Evolutionary conservation across 1,140 invertebrate species (phyloP).

Genomic region (Theocolax elegans): DNA sequence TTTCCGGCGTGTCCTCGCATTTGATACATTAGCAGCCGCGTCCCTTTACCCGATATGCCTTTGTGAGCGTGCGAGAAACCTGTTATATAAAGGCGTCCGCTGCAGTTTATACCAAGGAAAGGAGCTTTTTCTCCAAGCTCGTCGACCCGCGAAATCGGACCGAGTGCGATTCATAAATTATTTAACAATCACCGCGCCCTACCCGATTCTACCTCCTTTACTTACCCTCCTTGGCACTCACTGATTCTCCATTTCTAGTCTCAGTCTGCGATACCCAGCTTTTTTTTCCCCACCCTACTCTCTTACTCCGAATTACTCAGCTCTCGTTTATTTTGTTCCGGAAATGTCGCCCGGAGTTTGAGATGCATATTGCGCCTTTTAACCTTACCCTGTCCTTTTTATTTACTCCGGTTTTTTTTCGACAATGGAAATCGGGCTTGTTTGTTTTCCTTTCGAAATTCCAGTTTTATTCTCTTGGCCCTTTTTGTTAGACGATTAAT

Average conservation of each 20-base stretch:
- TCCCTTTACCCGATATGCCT: constrained; percentile 7
- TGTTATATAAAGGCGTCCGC: background rate
- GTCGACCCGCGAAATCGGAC: constrained; percentile 52
- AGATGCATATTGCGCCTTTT: too few relatives aligned
- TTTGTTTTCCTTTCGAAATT: constrained; percentile 7
- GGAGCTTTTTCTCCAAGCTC: constrained; percentile 45
- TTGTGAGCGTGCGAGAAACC: constrained; percentile 19
- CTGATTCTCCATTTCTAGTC: background rate
- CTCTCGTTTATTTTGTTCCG: too few relatives aligned
- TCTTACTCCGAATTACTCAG: too few relatives aligned
- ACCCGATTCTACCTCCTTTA: background rate
- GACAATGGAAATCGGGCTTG: background rate
- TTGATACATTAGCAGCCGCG: constrained; percentile 18
- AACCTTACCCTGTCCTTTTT: too few relatives aligned
- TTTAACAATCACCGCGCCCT: constrained; percentile 46
- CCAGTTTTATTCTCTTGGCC: background rate
- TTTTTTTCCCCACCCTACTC: too few relatives aligned
- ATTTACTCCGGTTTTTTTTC: too few relatives aligned
- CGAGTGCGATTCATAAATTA: constrained; percentile 56
- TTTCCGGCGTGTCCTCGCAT: background rate
- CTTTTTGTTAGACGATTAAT: background rate
- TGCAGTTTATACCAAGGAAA: background rate
- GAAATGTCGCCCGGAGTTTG: too few relatives aligned
- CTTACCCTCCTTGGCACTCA: background rate
- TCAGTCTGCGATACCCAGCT: too few relatives aligned